A percentile compares a stretch with the other conserved stretches of the same genome.
Conservation (phyloP, 2,797 vertebrate species). For the Sebastes itinus region DNA sequence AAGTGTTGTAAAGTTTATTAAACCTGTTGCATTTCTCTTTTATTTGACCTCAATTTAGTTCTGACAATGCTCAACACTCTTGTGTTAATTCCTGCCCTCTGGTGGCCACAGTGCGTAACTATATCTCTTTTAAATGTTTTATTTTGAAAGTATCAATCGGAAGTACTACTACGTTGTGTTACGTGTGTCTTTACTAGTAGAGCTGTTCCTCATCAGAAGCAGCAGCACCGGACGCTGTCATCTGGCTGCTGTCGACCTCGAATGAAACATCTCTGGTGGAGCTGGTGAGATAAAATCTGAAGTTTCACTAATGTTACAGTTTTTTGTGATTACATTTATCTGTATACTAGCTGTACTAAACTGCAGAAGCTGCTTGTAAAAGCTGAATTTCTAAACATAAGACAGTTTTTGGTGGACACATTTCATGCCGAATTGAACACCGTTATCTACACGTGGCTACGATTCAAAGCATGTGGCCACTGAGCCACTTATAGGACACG, state of each 20-base stretch:
- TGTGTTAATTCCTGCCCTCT: background rate
- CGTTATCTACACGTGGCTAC: background rate
- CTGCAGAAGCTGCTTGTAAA: accelerated
- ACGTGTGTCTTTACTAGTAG: background rate
- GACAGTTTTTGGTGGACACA: accelerated
- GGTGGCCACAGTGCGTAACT: background rate
- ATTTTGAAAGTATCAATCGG: background rate
- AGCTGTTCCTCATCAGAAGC: background rate
- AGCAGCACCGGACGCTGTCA: background rate
- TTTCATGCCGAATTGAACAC: accelerated
- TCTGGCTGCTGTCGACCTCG: accelerated
- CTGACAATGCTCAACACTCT: background rate
- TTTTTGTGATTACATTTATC: too few relatives aligned
- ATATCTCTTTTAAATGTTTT: background rate
- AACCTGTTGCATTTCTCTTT: background rate
- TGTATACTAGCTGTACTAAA: too few relatives aligned
- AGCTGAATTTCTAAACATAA: accelerated
- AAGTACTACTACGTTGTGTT: background rate
- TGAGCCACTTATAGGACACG: accelerated
- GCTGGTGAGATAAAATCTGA: background rate
- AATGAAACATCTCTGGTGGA: accelerated
- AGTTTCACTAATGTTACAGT: too few relatives aligned
- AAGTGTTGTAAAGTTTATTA: background rate
- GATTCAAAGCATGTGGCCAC: background rate
- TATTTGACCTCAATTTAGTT: background rate